phyloP scores from a whole-genome alignment of 53 echinoderm and acorn worm genomes.

The Hippasteria phrygiana region DNA sequence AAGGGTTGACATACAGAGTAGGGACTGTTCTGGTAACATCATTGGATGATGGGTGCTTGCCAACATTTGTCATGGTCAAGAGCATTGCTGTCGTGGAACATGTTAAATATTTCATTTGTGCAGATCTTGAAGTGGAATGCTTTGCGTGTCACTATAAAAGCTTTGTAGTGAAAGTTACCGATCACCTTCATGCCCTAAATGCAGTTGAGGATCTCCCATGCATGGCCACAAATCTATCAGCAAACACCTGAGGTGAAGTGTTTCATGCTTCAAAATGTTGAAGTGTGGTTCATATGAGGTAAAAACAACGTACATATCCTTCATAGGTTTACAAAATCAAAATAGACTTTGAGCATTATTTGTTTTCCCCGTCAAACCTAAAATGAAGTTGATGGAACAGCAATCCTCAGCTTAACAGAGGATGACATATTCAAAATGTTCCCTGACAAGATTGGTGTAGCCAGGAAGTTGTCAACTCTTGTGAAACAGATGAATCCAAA shows the following conservation, averaged over 20 bases:
- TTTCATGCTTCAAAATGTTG: conserved; percentile 26
- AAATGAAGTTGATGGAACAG: conserved; percentile 11
- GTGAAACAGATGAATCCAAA: too few relatives aligned
- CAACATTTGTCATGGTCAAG: conserved; percentile 21
- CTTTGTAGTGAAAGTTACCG: background rate
- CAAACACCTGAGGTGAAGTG: background rate
- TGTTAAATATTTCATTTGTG: background rate
- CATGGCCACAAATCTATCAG: background rate
- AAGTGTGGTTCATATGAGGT: conserved; percentile 10
- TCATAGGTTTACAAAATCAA: background rate
- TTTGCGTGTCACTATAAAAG: background rate
- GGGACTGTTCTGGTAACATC: conserved; percentile 18
- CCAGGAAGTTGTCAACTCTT: conserved; percentile 23
- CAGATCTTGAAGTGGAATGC: background rate
- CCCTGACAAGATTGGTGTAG: conserved; percentile 6
- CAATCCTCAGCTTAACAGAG: conserved; percentile 15
- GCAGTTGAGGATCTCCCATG: too few relatives aligned
- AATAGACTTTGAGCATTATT: background rate
- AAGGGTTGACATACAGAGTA: background rate
- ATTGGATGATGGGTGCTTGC: background rate
- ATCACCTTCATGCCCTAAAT: too few relatives aligned
- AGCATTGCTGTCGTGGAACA: background rate
- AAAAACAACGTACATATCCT: background rate
- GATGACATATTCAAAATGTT: conserved; percentile 29
- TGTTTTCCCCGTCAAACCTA: background rate